Evolutionary conservation across 2,797 vertebrate species (phyloP).

Genomic region (Lagocephalus sceleratus): DNA sequence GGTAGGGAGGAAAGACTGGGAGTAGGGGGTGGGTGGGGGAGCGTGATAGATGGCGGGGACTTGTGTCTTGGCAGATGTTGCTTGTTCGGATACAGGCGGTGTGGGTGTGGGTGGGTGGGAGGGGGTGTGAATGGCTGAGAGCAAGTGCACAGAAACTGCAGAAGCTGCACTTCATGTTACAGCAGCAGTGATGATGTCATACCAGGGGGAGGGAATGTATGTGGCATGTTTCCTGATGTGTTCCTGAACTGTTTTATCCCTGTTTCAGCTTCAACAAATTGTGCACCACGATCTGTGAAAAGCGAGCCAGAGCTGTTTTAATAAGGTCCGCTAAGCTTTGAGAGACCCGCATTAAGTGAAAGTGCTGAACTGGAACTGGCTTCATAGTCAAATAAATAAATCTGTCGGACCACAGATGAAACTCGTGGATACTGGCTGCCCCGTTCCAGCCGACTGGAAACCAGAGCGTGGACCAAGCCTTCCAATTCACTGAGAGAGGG

Average conservation of each 20-base stretch:
- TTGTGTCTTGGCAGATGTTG: constrained; percentile 38
- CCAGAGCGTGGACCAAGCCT: too few relatives aligned
- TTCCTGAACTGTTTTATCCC: too few relatives aligned
- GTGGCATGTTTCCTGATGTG: too few relatives aligned
- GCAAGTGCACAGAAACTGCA: constrained; percentile 6
- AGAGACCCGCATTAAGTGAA: background rate
- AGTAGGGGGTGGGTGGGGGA: constrained; percentile 26
- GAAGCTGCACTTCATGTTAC: constrained; percentile 2
- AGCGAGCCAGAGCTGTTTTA: constrained; percentile 3
- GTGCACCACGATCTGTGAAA: too few relatives aligned
- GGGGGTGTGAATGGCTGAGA: constrained; percentile 26
- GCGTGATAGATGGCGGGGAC: constrained; percentile 48
- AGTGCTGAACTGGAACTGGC: constrained; percentile 7
- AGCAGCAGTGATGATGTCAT: too few relatives aligned
- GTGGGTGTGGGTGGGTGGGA: too few relatives aligned
- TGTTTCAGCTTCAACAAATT: too few relatives aligned
- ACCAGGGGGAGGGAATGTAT: too few relatives aligned
- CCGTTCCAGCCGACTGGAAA: constrained; percentile 28
- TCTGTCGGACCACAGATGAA: constrained; percentile 10
- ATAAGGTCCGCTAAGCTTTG: constrained; percentile 5
- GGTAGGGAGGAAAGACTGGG: constrained; percentile 6
- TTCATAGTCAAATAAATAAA: background rate
- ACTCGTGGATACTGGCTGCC: constrained; percentile 28
- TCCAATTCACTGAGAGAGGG: too few relatives aligned
- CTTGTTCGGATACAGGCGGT: constrained; percentile 42